Conservation (phyloP, 2,797 vertebrate genomes). For the Pitangus sulphuratus region DNA sequence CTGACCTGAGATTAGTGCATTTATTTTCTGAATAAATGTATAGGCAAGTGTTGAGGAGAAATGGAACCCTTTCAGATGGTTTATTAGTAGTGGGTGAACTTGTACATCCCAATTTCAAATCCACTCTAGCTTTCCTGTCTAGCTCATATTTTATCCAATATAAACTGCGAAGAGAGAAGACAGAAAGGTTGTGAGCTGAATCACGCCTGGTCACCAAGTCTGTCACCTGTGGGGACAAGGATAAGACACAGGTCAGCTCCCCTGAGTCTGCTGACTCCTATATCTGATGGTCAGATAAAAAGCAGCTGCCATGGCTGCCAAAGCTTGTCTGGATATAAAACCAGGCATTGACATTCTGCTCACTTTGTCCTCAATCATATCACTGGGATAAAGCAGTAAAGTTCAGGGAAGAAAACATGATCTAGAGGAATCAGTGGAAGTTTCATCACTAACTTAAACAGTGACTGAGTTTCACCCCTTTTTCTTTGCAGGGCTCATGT, state of each 20-base stretch:
- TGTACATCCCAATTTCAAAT: not conserved
- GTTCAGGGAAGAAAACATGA: not conserved
- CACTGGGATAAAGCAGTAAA: not conserved
- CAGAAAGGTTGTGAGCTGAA: not conserved
- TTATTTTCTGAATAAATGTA: constrained; percentile 41
- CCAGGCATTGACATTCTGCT: not conserved
- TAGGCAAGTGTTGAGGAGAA: not conserved
- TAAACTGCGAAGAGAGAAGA: not conserved
- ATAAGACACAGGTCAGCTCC: not conserved
- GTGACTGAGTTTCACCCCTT: not conserved
- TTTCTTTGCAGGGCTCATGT: not conserved
- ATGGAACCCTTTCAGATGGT: not conserved
- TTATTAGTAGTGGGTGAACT: constrained; percentile 17
- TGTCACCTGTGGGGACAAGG: not conserved
- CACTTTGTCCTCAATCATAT: not conserved
- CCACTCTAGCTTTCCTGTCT: not conserved
- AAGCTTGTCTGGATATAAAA: not conserved
- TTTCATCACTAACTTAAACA: not conserved
- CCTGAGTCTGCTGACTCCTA: not conserved
- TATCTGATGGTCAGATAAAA: not conserved
- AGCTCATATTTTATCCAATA: constrained; percentile 3
- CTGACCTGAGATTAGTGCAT: not conserved
- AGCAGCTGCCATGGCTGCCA: not conserved
- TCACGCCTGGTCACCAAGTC: not conserved
- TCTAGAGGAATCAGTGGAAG: not conserved